Base-by-base conservation (phyloP, 1,140 invertebrate species). In the Platorchestia sp. region DNA sequence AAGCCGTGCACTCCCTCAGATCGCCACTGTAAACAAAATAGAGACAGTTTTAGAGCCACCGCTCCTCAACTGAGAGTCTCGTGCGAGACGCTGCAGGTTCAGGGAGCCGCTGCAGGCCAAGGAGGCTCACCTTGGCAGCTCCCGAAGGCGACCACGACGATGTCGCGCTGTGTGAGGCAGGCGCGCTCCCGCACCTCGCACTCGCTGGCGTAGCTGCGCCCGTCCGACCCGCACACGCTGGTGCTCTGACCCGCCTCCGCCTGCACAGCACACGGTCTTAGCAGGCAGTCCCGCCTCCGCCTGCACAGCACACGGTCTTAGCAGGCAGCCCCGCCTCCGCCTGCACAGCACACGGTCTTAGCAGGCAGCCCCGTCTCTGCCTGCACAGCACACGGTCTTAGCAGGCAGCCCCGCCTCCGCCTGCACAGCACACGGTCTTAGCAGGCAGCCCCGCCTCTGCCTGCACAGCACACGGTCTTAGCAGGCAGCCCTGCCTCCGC, bases 131-230 rank as follows among this genome's bases (percentile, higher is more conserved):
- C 96, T 41, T 96, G 95, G 96, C 97, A 97, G 89, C 98, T 98
- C 75, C 98, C 98, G 96, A 98, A 98, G 45, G 98, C 98, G 96
- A 98, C 98, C 0, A 99, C 98, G 27, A 98, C 98, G 95, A 99
- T 98, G 97, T 98, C 98, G 96, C 98, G 98, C 97, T 99, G 98
- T 96, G 98, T 97, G 91, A 98, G 98, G 97, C 98, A 99, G 87
- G 98, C 98, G 97, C 98, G 98, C 95, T 98, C 97, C 96, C 98
- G 98, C 43, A 98, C 97, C 96, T 98, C 98, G 97, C 98, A 98
- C 96, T 98, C 98, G 75, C 98, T 98, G 96, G 98, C 97, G 97
- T 98, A 98, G 44, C 98, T 98, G 97, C 98, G 98, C 44, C 98
- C 98, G 97, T 98, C 98, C 97, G 98, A 98, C 19, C 98, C 98